phyloP scores from a whole-genome alignment of 2,888 invertebrate species.

The Lapara coniferarum region DNA sequence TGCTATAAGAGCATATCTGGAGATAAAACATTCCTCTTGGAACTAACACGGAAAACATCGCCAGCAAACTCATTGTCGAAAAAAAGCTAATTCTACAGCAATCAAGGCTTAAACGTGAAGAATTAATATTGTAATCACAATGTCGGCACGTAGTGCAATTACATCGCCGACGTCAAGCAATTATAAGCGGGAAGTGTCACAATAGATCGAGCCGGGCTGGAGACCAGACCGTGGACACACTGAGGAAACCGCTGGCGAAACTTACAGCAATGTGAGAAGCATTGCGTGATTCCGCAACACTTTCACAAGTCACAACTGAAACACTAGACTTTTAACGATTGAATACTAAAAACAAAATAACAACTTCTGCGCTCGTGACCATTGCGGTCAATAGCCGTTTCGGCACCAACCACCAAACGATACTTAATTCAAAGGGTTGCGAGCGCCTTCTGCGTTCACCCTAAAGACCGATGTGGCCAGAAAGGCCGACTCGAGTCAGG shows the following conservation, averaged over 20 bases:
- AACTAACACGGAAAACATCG: too few relatives aligned
- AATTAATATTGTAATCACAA: not conserved
- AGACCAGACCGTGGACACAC: conserved; percentile 34
- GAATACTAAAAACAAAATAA: too few relatives aligned
- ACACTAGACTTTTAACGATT: too few relatives aligned
- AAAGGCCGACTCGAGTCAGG: too few relatives aligned
- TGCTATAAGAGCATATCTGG: too few relatives aligned
- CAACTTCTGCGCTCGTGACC: too few relatives aligned
- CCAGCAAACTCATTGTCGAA: not conserved
- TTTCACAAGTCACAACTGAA: not conserved
- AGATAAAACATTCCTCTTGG: too few relatives aligned
- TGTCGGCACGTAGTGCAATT: conserved; percentile 32
- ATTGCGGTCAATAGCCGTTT: too few relatives aligned
- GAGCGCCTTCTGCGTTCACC: too few relatives aligned
- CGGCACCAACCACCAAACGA: too few relatives aligned
- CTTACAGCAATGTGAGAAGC: conserved; percentile 32
- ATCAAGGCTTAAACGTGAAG: not conserved
- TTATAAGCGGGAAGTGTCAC: conserved; percentile 37
- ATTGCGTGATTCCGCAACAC: not conserved
- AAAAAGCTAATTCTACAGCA: not conserved
- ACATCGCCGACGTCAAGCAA: conserved; percentile 24
- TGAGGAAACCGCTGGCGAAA: conserved; percentile 38
- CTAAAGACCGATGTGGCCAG: too few relatives aligned
- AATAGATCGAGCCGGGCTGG: conserved; percentile 52
- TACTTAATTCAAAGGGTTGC: too few relatives aligned